Evolutionary conservation across 2,113 vertebrate genomes (phyloP), one percentile per base, ranked within the genome.

Genomic region (Notarius lentiginosus): DNA sequence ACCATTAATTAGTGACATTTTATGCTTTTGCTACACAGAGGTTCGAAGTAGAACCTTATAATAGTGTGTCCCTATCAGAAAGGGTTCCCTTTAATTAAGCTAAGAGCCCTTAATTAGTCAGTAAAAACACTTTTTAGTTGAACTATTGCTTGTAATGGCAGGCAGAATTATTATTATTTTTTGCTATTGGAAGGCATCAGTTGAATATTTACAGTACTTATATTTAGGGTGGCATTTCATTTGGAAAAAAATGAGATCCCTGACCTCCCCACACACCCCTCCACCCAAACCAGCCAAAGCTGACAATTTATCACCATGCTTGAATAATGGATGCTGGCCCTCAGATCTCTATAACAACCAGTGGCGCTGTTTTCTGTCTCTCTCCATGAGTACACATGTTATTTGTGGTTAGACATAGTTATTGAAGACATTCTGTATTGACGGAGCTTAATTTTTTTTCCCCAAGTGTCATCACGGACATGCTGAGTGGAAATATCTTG

Each of bases 191-290:
- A 34, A 53, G 3, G 66, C 83, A 90, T 86, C 41, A 82, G 47
- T 60, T 22, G 79, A 79, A 89, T 89, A 79, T 90, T 87, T 88
- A 89, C 41, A 83, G 84, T 10, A 63, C 86, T 89, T 91, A 91
- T 89, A 89, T 91, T 92, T 91, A 92, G 91, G 86, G 27, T 82
- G 68, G 55, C 80, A 84, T 82, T 84, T 88, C 63, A 75, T 12
- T 70, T 47, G 75, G 34, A 18, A 61, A 86, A 90, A 82, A 83
- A 75, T 55, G n/a, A 5, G 72, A 60, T 27, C 58, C 6, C 34
- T 41, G 41, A 41, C n/a, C 27, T 17, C 5, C 56, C 41, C 24
- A 4, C 34, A 61, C 51, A 47, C 18, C 49, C 84, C 61, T 58
- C n/a, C 51, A 51, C 55, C 18, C 5, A 61, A 79, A 68, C 53